Evolutionary conservation across 2,888 invertebrate genomes (phyloP), one percentile per base, ranked within the genome.

Genomic region (Drosophila cognata): DNA sequence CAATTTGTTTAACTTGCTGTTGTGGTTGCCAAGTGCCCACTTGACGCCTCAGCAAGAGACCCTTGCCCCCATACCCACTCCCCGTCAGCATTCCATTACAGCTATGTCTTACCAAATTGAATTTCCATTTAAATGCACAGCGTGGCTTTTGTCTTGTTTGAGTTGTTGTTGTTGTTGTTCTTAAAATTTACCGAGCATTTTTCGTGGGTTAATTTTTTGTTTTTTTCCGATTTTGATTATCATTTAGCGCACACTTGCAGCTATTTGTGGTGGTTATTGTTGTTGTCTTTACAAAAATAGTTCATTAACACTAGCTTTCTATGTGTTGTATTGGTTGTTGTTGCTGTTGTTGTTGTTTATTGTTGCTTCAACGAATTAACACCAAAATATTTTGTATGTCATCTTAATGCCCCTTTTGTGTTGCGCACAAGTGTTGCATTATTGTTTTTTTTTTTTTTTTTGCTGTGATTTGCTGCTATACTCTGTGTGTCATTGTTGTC

Each of bases 251-350:
- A 73, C 74, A 74, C 77, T 75, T 82, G 65, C 56, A 68, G 66
- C 69, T 33, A 51, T 77, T 77, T 77, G 73, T 52, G 59, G 77
- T 31, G 59, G 77, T 31, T 64, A 64, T 70, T 70, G 74, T 72
- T 75, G 81, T 51, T 69, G 71, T 70, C 55, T 25, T 38, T 33
- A 72, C 38, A 61, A 76, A 81, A 81, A 74, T 84, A 65, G 87
- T 85, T 85, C 89, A 88, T 85, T 85, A 88, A 81, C 89, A 86
- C 84, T 81, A 66, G 84, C 81, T 85, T 88, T 85, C 89, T 85
- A 84, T 71, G 18, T 33, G 56, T 43, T 60, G 41, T 65, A 64
- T 58, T 56, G 29, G 58, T 13, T 50, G 36, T 52, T 62, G 55
- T 38, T 63, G 53, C 36, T 51, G 64, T 31, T 61, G 70, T 35